Conservation (phyloP, 2,113 vertebrate species). For the Aythya baeri region DNA sequence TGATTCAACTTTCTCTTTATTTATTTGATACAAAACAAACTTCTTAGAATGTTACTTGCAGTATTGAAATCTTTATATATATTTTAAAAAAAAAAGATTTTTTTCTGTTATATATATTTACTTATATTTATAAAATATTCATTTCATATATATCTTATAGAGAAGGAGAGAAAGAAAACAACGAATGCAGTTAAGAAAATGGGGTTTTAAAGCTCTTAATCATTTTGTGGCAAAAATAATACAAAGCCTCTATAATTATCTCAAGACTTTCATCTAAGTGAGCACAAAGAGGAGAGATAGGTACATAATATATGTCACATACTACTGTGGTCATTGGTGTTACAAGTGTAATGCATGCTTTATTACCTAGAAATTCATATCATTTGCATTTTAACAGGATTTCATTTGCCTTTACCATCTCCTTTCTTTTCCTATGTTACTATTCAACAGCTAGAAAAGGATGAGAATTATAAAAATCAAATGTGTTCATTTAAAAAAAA, state of each 20-base stretch:
- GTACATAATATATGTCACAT: conserved; percentile 57
- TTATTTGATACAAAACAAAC: background rate
- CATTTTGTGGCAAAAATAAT: conserved; percentile 36
- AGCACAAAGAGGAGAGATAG: conserved; percentile 56
- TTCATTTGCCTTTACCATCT: conserved; percentile 58
- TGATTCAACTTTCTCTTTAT: background rate
- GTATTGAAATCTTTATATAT: background rate
- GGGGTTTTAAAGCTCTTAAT: conserved; percentile 16
- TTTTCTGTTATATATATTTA: too few species aligned
- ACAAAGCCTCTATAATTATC: conserved; percentile 41
- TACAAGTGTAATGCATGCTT: conserved; percentile 58
- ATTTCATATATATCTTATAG: too few species aligned
- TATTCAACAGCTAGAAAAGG: conserved; percentile 31
- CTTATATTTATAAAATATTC: background rate
- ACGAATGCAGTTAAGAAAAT: conserved; percentile 2
- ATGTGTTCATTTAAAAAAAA: background rate
- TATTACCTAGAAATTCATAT: conserved; percentile 69
- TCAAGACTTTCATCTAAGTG: conserved; percentile 42
- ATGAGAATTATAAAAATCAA: background rate
- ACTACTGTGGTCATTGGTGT: conserved; percentile 55
- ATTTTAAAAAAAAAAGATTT: background rate
- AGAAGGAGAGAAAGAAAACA: background rate
- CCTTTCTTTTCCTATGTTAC: conserved; percentile 2
- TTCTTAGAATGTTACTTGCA: background rate
- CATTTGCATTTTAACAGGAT: conserved; percentile 76